Evolutionary conservation across 2,888 invertebrate genomes (phyloP).

Genomic region (Carabus problematicus): DNA sequence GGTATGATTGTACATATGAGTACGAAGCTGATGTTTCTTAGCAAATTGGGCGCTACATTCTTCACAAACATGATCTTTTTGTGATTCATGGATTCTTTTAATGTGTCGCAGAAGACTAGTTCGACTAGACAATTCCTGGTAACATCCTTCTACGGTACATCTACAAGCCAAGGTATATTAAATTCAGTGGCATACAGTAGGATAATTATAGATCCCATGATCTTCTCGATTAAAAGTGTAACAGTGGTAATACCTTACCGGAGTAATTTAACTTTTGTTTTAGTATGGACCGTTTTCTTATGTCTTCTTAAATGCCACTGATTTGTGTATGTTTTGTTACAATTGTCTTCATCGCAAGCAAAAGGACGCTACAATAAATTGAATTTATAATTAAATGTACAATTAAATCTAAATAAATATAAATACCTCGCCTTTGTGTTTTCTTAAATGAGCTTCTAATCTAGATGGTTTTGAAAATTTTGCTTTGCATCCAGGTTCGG

Average conservation of each 20-base stretch:
- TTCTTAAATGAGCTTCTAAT: constrained; percentile 28
- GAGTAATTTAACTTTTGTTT: not conserved
- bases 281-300: constrained; percentile 58
- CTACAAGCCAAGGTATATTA: constrained; percentile 20
- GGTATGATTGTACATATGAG: constrained; percentile 45
- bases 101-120: constrained; percentile 15
- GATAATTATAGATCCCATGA: not conserved
- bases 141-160: constrained; percentile 49
- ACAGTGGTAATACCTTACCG: not conserved
- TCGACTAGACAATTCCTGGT: constrained; percentile 14
- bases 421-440: constrained; percentile 30
- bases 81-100: constrained; percentile 15
- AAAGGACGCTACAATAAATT: constrained; percentile 63
- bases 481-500: constrained; percentile 27
- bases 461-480: constrained; percentile 24
- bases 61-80: constrained; percentile 30
- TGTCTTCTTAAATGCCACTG: constrained; percentile 70
- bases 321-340: constrained; percentile 68
- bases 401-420: not conserved
- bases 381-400: not conserved
- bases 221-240: no score
- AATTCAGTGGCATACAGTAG: not conserved
- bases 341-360: constrained; percentile 65
- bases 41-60: constrained; percentile 24
- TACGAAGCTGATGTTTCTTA: constrained; percentile 22